These are phyloP conservation scores for Dolichopus griseipennis DNA, from an alignment of 2,888 invertebrate species.

Conservation along the genomic window DNA sequence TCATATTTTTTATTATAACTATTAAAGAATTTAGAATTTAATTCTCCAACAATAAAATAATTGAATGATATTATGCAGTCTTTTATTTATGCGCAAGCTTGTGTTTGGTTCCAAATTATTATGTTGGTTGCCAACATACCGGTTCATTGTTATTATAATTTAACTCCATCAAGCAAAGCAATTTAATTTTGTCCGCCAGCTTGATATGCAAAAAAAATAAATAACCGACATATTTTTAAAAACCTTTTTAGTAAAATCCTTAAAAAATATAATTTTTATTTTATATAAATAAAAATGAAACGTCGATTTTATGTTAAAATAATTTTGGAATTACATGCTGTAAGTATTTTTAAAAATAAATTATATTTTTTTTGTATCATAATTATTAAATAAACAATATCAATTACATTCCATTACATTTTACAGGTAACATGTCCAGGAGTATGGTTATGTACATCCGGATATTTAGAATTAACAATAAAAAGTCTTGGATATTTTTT, in stretches of 20 bases:
- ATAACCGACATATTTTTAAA: neutral
- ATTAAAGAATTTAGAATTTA: too few species aligned
- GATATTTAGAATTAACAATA: conserved; percentile 37
- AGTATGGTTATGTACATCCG: conserved; percentile 40
- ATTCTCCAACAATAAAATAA: neutral
- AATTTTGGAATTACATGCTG: conserved; percentile 37
- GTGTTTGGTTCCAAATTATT: neutral
- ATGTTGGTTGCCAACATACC: neutral
- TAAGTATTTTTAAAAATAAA: conserved; percentile 24
- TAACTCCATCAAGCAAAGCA: neutral
- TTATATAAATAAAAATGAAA: conserved; percentile 18
- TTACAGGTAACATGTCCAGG: conserved; percentile 41
- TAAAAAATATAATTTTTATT: neutral
- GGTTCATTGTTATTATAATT: neutral
- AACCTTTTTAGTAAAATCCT: too few species aligned
- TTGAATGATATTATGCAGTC: neutral
- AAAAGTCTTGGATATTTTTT: conserved; percentile 40
- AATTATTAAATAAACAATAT: conserved; percentile 7
- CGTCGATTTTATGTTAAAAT: conserved; percentile 35
- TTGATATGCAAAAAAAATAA: neutral
- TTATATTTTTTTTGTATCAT: conserved; percentile 8
- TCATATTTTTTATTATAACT: too few species aligned
- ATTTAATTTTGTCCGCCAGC: neutral
- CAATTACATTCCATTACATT: neutral
- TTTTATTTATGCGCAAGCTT: neutral